phyloP scores from a whole-genome alignment of 2,113 vertebrate genomes.

The Calyptommatus sinebrachiatus region DNA sequence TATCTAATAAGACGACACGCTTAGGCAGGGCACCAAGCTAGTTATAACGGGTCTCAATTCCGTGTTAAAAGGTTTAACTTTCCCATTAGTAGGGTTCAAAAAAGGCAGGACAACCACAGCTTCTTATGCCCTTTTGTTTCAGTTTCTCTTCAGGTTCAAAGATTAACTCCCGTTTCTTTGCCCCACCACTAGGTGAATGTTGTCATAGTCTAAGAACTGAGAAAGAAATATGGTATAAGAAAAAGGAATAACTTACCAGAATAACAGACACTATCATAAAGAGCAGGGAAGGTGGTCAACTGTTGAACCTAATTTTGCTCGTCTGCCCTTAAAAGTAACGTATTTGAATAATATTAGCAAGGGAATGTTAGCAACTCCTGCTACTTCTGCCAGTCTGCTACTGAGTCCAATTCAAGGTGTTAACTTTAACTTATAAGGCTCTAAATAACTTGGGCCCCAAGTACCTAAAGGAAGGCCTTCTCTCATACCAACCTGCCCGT shows the following conservation, averaged over 20 bases:
- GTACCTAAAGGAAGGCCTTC: too few relatives aligned
- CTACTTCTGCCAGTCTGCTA: too few relatives aligned
- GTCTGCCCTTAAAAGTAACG: background rate
- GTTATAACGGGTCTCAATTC: too few relatives aligned
- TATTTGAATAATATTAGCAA: background rate
- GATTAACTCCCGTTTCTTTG: background rate
- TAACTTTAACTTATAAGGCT: too few relatives aligned
- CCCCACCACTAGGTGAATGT: background rate
- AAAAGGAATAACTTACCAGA: background rate
- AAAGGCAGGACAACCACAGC: background rate
- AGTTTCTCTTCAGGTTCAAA: background rate
- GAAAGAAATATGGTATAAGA: background rate
- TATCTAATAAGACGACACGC: too few relatives aligned
- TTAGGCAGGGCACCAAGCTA: too few relatives aligned
- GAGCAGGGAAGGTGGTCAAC: background rate
- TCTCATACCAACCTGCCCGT: too few relatives aligned
- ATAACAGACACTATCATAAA: background rate
- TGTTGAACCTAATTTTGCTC: background rate
- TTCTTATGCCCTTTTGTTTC: background rate
- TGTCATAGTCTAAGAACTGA: background rate
- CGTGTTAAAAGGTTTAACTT: too few relatives aligned
- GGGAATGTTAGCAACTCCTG: too few relatives aligned
- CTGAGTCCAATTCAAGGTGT: too few relatives aligned
- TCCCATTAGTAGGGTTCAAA: too few relatives aligned
- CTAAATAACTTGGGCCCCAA: too few relatives aligned